A percentile compares a stretch with the other conserved stretches of the same genome.
These are phyloP conservation scores for Azorinus chamasolen DNA, from an alignment of 2,888 invertebrate species.

Conservation along the genomic window DNA sequence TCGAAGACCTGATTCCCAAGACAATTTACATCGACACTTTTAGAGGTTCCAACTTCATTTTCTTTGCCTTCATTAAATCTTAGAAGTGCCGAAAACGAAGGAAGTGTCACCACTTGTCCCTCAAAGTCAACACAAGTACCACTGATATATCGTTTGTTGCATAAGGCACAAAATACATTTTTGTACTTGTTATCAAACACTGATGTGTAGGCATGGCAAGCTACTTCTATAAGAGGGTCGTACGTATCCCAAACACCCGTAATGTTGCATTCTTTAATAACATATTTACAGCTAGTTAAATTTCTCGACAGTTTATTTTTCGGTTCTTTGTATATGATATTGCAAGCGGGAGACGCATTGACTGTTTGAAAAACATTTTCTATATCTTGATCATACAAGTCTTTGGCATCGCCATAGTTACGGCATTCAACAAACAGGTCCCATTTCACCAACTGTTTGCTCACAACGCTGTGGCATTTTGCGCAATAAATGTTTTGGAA, in stretches of 20 bases:
- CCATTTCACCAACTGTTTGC: not conserved
- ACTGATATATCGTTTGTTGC: conserved; percentile 9
- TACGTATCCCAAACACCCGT: conserved; percentile 27
- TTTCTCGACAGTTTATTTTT: not conserved
- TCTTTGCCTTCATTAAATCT: not conserved
- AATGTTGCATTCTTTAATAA: conserved; percentile 17
- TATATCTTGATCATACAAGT: not conserved
- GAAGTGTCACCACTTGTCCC: not conserved
- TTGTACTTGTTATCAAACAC: conserved; percentile 14
- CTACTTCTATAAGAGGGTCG: conserved; percentile 25
- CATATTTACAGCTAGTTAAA: not conserved
- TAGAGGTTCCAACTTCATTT: no score
- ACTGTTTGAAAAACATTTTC: conserved; percentile 1
- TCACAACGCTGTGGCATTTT: not conserved
- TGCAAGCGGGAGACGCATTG: not conserved
- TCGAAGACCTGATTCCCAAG: conserved; percentile 1
- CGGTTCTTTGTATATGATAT: conserved; percentile 1
- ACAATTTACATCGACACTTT: not conserved
- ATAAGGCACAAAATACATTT: conserved; percentile 37
- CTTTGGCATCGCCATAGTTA: not conserved
- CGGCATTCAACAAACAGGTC: not conserved
- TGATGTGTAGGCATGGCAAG: conserved; percentile 16
- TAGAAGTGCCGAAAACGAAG: conserved; percentile 19
- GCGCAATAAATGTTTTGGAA: not conserved
- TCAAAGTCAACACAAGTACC: not conserved